A percentile compares a stretch with the other conserved stretches of the same genome.
Conservation (phyloP, 2,888 invertebrate genomes). For the Patella pellucida region DNA sequence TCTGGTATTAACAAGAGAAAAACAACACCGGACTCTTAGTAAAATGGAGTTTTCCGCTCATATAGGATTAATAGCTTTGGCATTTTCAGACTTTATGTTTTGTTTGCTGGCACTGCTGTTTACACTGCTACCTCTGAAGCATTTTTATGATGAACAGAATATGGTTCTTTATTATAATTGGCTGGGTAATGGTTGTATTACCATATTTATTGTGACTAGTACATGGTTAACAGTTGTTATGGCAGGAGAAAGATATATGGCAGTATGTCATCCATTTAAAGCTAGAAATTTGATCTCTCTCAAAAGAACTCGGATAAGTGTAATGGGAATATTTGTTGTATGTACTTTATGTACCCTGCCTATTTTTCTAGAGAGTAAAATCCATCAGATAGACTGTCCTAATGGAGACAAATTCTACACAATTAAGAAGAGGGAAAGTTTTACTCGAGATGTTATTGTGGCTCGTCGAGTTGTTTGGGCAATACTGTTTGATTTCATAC, state of each 20-base stretch:
- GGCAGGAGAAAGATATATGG: constrained; percentile 68
- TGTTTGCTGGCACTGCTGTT: constrained; percentile 63
- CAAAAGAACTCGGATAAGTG: constrained; percentile 58
- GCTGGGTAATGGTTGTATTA: constrained; percentile 59
- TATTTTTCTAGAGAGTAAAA: constrained; percentile 53
- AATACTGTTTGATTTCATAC: constrained; percentile 62
- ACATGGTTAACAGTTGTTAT: constrained; percentile 69
- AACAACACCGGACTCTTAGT: constrained; percentile 57
- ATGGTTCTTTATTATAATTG: constrained; percentile 54
- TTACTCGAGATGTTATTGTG: constrained; percentile 39
- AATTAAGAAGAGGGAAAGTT: constrained; percentile 39
- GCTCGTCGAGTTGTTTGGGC: constrained; percentile 59
- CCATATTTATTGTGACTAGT: constrained; percentile 65
- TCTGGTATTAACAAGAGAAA: constrained; percentile 61
- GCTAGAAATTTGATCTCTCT: constrained; percentile 64
- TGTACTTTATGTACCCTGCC: constrained; percentile 57
- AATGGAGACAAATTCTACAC: constrained; percentile 41
- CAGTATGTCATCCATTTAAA: constrained; percentile 68
- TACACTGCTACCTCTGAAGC: constrained; percentile 49
- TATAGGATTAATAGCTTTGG: constrained; percentile 65
- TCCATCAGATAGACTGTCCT: constrained; percentile 37
- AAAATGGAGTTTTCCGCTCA: constrained; percentile 68
- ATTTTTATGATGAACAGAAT: constrained; percentile 39
- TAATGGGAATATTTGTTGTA: constrained; percentile 49
- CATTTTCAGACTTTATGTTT: constrained; percentile 67